phyloP scores from a whole-genome alignment of 2,797 vertebrate genomes.

The Danio choprae region DNA sequence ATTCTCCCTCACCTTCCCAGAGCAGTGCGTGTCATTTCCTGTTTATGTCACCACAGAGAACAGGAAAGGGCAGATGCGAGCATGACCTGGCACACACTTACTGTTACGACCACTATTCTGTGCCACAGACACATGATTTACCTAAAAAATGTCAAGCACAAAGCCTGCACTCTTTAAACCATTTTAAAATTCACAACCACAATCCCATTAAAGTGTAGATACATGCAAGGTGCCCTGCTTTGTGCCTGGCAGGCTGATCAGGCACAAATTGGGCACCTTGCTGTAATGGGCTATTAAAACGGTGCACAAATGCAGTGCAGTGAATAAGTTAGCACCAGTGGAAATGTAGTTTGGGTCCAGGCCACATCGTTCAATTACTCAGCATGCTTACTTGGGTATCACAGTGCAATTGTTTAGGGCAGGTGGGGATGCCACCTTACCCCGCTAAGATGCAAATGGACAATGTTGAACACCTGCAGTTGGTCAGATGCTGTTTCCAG shows the following conservation, averaged over 20 bases:
- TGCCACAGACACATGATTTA: background rate
- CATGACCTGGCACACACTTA: constrained; percentile 24
- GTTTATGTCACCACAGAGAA: constrained; percentile 30
- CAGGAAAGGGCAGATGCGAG: constrained; percentile 35
- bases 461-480: constrained; percentile 37
- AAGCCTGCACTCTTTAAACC: background rate
- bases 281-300: background rate
- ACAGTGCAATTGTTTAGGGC: constrained; percentile 37
- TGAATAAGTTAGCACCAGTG: constrained; percentile 5
- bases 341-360: background rate
- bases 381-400: constrained; percentile 37
- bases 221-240: background rate
- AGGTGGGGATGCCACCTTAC: constrained; percentile 38
- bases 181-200: constrained; percentile 4
- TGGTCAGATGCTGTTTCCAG: constrained; percentile 37
- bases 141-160: constrained; percentile 24
- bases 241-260: background rate
- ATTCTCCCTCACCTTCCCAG: constrained; percentile 18
- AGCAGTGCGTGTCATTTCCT: constrained; percentile 30
- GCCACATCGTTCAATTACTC: constrained; percentile 4
- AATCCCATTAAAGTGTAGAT: background rate
- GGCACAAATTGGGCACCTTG: background rate
- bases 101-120: constrained; percentile 16
- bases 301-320: background rate
- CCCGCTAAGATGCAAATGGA: constrained; percentile 40